Conservation (phyloP, 2,113 vertebrate species). For the Rhynchopsitta pachyrhyncha region DNA sequence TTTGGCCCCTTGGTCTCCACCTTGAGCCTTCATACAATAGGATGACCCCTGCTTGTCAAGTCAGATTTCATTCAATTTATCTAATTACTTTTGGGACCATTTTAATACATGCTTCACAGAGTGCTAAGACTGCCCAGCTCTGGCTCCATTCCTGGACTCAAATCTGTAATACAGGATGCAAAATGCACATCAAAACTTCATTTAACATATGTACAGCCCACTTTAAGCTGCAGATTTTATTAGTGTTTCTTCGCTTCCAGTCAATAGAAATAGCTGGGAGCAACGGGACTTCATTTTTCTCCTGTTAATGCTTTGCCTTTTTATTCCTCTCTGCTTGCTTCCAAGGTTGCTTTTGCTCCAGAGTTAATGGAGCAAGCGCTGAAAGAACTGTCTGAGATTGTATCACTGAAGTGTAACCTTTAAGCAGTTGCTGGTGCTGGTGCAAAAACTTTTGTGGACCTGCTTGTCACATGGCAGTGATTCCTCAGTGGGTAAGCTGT, state of each 20-base stretch:
- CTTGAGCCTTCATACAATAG: constrained; percentile 47
- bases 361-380: background rate
- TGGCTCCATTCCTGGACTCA: background rate
- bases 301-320: background rate
- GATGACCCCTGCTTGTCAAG: constrained; percentile 58
- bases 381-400: background rate
- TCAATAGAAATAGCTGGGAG: constrained; percentile 6
- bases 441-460: background rate
- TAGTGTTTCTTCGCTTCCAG: background rate
- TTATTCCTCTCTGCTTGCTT: background rate
- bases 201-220: background rate
- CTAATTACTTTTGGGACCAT: constrained; percentile 50
- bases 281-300: background rate
- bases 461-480: background rate
- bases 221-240: background rate
- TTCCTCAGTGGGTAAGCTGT: background rate
- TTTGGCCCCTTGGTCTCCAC: constrained; percentile 52
- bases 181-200: constrained; percentile 2
- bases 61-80: constrained; percentile 59
- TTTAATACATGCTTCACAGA: background rate
- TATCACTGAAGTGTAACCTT: background rate
- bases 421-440: background rate
- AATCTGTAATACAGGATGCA: background rate
- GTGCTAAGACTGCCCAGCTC: background rate
- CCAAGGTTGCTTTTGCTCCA: background rate